Evolutionary conservation across 2,888 invertebrate species (phyloP), one percentile per base, ranked within the genome.

Genomic region (Reticulitermes lucifugus): DNA sequence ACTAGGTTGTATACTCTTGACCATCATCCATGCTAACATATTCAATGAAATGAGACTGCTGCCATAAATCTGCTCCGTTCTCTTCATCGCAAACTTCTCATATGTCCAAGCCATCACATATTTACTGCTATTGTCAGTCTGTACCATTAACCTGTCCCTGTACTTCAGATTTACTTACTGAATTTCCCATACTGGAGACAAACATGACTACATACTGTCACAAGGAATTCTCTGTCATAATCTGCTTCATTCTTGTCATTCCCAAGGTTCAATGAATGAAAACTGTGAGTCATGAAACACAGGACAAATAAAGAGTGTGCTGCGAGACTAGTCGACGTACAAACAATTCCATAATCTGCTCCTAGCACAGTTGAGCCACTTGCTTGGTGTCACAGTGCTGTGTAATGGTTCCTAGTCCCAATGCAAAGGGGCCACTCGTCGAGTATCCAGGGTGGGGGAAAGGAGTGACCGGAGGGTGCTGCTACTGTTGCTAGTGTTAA

Each of bases 401-500:
- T 14, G 9, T 18, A 29, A 25, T 70, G 70, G n/a, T 18, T 70
- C 41, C 79, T 83, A 85, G 41, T 85, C 85, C 85, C 85, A 85
- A n/a, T 43, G 79, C 35, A 85, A 81, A 18, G 81, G 41, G 25
- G 80, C 55, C 29, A 81, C 65, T 12, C 87, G 84, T 81, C 87
- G 85, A 83, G 91, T 90, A 89, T 93, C 92, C 88, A 93, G 90
- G 86, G 92, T 92, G 75, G 93, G 93, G 86, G 93, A 93, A 87
- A 93, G 91, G 87, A 93, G 91, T 87, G 93, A 93, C 89, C 92
- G 92, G 89, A 93, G 91, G 88, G 92, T 92, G 88, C 92, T 92
- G 89, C 91, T 90, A 84, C 91, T 90, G 88, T 93, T 92, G 88
- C 91, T 91, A 89, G 91, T 92, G 87, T 91, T 91, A 88, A 91